Evolutionary conservation across 1,140 invertebrate genomes (phyloP).

Genomic region (Psix sp.): DNA sequence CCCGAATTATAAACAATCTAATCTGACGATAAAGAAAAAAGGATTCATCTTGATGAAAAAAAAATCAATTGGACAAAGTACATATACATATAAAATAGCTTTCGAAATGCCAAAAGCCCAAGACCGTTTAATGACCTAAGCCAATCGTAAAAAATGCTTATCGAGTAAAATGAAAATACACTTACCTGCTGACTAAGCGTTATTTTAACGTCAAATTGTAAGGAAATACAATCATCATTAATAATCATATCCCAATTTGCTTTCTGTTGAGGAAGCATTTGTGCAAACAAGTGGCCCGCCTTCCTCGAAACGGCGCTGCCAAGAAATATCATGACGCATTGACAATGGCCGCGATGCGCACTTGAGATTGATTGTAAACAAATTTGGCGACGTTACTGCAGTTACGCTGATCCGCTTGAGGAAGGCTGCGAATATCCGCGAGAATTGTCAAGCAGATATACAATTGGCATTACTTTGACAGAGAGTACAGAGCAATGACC

Average conservation of each 20-base stretch:
- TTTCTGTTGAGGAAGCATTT: constrained; percentile 36
- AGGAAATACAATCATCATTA: constrained; percentile 7
- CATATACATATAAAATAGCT: background rate
- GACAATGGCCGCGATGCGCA: background rate
- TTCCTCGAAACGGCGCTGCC: constrained; percentile 3
- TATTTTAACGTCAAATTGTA: constrained; percentile 4
- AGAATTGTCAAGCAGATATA: constrained; percentile 58
- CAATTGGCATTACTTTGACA: constrained; percentile 66
- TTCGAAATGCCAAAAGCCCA: no score
- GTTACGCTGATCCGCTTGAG: constrained; percentile 44
- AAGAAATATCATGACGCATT: background rate
- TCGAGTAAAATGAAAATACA: constrained; percentile 14
- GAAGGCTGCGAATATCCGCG: constrained; percentile 52
- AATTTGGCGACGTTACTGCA: constrained; percentile 13
- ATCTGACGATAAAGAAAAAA: no score
- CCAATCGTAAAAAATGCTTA: constrained; percentile 16
- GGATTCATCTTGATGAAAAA: background rate
- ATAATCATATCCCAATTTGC: constrained; percentile 21
- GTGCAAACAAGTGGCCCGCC: background rate
- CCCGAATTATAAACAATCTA: no score
- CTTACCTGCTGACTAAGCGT: constrained; percentile 4
- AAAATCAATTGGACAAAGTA: background rate
- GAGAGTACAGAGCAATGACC: constrained; percentile 71
- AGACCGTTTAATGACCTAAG: constrained; percentile 17
- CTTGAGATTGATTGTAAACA: constrained; percentile 23